These are phyloP conservation scores for Stenotaenia linearis DNA, from an alignment of 2,888 invertebrate genomes.

Conservation along the genomic window DNA sequence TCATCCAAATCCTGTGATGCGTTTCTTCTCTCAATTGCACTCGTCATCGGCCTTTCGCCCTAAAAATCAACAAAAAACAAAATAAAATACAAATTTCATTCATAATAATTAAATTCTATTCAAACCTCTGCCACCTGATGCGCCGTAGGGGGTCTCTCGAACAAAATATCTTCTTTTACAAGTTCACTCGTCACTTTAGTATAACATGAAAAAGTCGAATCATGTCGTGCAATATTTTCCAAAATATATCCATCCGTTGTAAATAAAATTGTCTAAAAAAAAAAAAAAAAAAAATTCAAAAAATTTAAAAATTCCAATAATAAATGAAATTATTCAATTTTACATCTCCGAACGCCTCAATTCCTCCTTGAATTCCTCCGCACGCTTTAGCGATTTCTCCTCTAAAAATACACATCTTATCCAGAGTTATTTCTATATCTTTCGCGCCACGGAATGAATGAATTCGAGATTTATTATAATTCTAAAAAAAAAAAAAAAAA, in stretches of 20 bases:
- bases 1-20: neutral
- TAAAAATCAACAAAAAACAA: neutral
- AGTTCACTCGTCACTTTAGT: neutral
- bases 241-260: constrained; percentile 69
- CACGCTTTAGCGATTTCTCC: constrained; percentile 76
- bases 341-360: constrained; percentile 57
- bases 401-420: constrained; percentile 63
- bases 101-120: neutral
- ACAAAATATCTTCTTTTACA: constrained; percentile 12
- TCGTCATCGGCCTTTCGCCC: constrained; percentile 28
- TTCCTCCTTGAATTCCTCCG: constrained; percentile 64
- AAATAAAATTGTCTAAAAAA: constrained; percentile 73
- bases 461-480: constrained; percentile 81
- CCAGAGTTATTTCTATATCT: constrained; percentile 63
- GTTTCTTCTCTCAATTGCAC: neutral
- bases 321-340: constrained; percentile 38
- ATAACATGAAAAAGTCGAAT: constrained; percentile 44
- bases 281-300: constrained; percentile 33
- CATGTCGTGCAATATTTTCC: constrained; percentile 54
- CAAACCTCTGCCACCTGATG: constrained; percentile 14
- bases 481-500: constrained; percentile 53
- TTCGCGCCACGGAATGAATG: constrained; percentile 72
- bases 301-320: neutral
- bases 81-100: neutral
- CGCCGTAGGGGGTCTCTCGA: constrained; percentile 27